Conservation (phyloP, 2,113 vertebrate species). For the Athene cunicularia region DNA sequence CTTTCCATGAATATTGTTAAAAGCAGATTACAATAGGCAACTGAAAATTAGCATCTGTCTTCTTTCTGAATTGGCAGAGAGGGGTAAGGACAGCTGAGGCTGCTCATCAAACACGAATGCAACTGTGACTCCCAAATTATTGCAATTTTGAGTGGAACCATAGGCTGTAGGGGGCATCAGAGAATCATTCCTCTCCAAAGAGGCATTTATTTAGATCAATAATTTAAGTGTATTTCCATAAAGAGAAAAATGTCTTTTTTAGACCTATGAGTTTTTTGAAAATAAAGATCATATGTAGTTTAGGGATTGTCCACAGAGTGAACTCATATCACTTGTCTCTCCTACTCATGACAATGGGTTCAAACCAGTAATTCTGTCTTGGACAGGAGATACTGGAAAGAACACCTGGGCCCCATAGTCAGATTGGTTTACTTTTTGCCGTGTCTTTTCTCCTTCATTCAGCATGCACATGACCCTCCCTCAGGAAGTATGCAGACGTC, state of each 20-base stretch:
- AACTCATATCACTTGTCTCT: background rate
- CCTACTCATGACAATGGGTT: background rate
- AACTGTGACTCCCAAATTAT: background rate
- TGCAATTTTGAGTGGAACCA: background rate
- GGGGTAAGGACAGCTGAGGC: background rate
- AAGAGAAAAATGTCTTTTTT: background rate
- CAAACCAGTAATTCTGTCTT: background rate
- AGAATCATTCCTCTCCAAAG: background rate
- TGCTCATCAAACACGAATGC: background rate
- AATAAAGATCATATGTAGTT: background rate
- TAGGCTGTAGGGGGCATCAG: background rate
- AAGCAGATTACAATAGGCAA: background rate
- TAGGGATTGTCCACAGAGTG: background rate
- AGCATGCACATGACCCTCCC: background rate
- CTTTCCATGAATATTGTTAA: background rate
- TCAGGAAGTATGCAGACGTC: background rate
- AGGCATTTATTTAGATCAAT: background rate
- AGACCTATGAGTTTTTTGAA: background rate
- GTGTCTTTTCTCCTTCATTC: background rate
- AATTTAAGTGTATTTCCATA: background rate
- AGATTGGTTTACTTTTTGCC: background rate
- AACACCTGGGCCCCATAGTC: background rate
- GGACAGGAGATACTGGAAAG: background rate
- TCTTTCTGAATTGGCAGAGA: background rate
- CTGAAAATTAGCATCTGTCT: background rate